These are phyloP conservation scores for Antedon mediterranea DNA, from an alignment of 53 echinoderm and acorn worm genomes.

Conservation along the genomic window DNA sequence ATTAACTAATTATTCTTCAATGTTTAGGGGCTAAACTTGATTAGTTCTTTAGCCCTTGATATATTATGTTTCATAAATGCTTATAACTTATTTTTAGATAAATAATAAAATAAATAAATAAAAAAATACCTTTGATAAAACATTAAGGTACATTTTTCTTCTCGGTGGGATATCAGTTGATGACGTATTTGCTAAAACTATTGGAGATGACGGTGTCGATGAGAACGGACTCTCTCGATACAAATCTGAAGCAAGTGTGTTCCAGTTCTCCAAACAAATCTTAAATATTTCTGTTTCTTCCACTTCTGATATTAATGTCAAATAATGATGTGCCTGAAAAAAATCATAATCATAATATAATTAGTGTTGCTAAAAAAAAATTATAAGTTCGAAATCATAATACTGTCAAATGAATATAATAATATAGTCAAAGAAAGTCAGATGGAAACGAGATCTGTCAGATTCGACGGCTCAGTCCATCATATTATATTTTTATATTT, in stretches of 20 bases:
- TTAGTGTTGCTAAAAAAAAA: too few relatives aligned
- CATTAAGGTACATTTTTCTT: slow-evolving; percentile 55
- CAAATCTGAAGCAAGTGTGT: slow-evolving; percentile 72
- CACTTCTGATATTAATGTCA: slow-evolving; percentile 80
- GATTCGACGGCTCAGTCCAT: too few relatives aligned
- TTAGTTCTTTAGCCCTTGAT: too few relatives aligned
- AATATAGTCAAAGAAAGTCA: too few relatives aligned
- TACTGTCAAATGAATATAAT: too few relatives aligned
- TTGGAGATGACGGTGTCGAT: slow-evolving; percentile 77
- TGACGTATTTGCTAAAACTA: slow-evolving; percentile 54
- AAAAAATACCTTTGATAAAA: slow-evolving; percentile 71
- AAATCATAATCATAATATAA: neutral
- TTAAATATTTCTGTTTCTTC: slow-evolving; percentile 98
- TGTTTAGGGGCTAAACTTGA: too few relatives aligned
- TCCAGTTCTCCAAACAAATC: slow-evolving; percentile 96
- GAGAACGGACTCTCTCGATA: slow-evolving; percentile 94
- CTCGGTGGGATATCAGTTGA: slow-evolving; percentile 73
- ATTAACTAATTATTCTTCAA: too few relatives aligned
- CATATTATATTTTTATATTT: too few relatives aligned
- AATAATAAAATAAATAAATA: neutral
- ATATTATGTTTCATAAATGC: too few relatives aligned
- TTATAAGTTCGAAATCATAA: too few relatives aligned
- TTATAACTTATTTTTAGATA: too few relatives aligned
- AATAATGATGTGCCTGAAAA: slow-evolving; percentile 80
- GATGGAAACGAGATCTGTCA: too few relatives aligned